Percentiles rank a stretch among this genome's conserved stretches.
phyloP scores from a whole-genome alignment of 2,888 invertebrate species.

The Pyrrhia umbra region DNA sequence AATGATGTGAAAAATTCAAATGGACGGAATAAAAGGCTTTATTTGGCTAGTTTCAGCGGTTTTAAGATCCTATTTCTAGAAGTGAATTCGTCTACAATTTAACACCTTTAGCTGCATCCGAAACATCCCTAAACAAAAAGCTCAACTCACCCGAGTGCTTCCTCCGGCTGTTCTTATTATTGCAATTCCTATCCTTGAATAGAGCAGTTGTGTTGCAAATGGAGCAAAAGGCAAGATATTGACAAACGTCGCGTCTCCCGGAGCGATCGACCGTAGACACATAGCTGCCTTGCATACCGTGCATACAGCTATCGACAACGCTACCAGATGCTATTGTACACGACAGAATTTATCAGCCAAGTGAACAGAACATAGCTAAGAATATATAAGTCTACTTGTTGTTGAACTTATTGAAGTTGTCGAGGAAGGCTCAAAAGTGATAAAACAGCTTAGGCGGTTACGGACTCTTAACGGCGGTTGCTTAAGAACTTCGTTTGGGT shows the following conservation, averaged over 20 bases:
- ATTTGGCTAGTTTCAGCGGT: not conserved
- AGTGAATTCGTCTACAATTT: constrained; percentile 6
- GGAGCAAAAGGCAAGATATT: constrained; percentile 45
- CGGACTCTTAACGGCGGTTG: not conserved
- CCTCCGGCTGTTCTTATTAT: constrained; percentile 45
- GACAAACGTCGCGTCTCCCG: constrained; percentile 44
- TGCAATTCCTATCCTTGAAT: constrained; percentile 51
- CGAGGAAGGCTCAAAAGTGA: constrained; percentile 9
- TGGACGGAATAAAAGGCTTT: not conserved
- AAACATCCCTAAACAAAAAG: constrained; percentile 34
- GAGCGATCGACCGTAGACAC: constrained; percentile 33
- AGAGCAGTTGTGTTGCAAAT: constrained; percentile 39
- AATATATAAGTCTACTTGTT: not conserved
- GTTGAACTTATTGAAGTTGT: constrained; percentile 10
- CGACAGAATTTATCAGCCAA: constrained; percentile 36
- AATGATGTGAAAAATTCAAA: not conserved
- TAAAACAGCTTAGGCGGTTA: constrained; percentile 8
- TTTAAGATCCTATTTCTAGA: constrained; percentile 6
- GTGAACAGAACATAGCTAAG: not conserved
- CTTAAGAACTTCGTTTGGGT: not conserved
- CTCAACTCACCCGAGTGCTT: constrained; percentile 4
- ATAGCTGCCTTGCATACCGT: constrained; percentile 23
- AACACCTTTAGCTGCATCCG: not conserved
- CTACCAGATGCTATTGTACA: constrained; percentile 37
- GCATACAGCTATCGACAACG: constrained; percentile 30